Base-by-base conservation (phyloP, 2,113 vertebrate genomes). In the Bolborhynchus lineola region DNA sequence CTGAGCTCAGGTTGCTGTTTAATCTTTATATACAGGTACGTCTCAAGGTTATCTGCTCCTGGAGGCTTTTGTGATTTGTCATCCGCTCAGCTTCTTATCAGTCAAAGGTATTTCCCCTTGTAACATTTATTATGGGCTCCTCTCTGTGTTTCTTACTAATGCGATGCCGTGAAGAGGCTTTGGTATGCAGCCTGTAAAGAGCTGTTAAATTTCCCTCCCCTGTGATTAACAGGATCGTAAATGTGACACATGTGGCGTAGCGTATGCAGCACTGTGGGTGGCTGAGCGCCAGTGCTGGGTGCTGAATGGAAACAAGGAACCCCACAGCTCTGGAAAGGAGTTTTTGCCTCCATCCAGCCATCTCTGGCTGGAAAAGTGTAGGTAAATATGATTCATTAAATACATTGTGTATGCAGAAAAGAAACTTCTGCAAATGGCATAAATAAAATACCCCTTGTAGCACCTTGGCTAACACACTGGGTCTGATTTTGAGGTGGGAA, bases 31-130 rank as follows among this genome's bases (percentile, higher is more conserved):
- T 97, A 84, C 86, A 97, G 96, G 96, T 97, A 96, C 94, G 23
- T 94, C 95, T 96, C 97, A 98, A 98, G 98, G 98, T 98, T 98
- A 98, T 98, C 98, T 96, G 75, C 85, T 96, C 86, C 94, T 35
- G 35, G 33, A 95, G 68, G 94, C 76, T 67, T 97, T 94, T 74
- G 75, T 67, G 81, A 96, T 94, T 97, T 96, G 96, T 94, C 91
- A 84, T 94, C 95, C 9, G 33, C 95, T 95, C 86, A 46, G 70
- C 92, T 97, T 95, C 97, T 98, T 98, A 98, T 98, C 96, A 97
- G 74, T 53, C 31, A 10, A 65, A 97, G 85, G 93, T 92, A 96
- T 91, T 97, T 96, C 96, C 96, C 82, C 93, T 89, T 84, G 93
- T 97, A 95, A 89, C 86, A 88, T 94, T 96, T 95, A 97, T 95